Conservation (phyloP, 2,113 vertebrate genomes). For the Camelus dromedarius region DNA sequence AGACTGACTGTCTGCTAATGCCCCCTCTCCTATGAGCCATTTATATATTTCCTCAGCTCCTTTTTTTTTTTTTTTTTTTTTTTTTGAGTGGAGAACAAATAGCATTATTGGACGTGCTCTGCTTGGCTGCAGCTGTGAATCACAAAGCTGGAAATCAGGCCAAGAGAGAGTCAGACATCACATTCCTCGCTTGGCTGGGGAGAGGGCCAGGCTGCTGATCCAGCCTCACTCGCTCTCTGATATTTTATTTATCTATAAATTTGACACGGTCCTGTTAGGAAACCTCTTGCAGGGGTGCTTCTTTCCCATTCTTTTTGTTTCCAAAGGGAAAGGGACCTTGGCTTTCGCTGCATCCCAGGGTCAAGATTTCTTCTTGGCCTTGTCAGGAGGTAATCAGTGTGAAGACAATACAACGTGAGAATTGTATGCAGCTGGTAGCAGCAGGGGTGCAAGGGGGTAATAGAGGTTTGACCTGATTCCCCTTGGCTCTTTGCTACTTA, state of each 20-base stretch:
- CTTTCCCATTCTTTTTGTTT: slow-evolving; percentile 76
- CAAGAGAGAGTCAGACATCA: slow-evolving; percentile 83
- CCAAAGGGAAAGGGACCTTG: slow-evolving; percentile 27
- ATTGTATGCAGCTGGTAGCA: slow-evolving; percentile 34
- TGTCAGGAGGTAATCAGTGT: slow-evolving; percentile 73
- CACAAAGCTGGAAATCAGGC: slow-evolving; percentile 81
- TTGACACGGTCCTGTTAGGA: slow-evolving; percentile 79
- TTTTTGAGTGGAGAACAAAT: slow-evolving; percentile 85
- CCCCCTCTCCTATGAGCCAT: slow-evolving; percentile 79
- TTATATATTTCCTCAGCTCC: slow-evolving; percentile 69
- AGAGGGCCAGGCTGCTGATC: slow-evolving; percentile 85
- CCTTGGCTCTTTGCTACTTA: slow-evolving; percentile 1
- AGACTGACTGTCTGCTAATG: slow-evolving; percentile 87
- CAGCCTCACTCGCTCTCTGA: slow-evolving; percentile 79
- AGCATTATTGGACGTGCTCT: slow-evolving; percentile 79
- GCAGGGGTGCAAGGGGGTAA: not conserved
- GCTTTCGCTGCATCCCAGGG: slow-evolving; percentile 48
- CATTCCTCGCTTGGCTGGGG: slow-evolving; percentile 76
- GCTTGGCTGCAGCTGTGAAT: slow-evolving; percentile 86
- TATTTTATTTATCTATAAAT: slow-evolving; percentile 84
- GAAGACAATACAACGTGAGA: slow-evolving; percentile 62
- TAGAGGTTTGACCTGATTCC: slow-evolving; percentile 13
- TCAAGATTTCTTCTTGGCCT: slow-evolving; percentile 62
- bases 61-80: slow-evolving; percentile 39
- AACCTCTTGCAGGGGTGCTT: slow-evolving; percentile 66